Evolutionary conservation across 2,888 invertebrate genomes (phyloP), one percentile per base, ranked within the genome.

Genomic region (Andrena haemorrhoa): DNA sequence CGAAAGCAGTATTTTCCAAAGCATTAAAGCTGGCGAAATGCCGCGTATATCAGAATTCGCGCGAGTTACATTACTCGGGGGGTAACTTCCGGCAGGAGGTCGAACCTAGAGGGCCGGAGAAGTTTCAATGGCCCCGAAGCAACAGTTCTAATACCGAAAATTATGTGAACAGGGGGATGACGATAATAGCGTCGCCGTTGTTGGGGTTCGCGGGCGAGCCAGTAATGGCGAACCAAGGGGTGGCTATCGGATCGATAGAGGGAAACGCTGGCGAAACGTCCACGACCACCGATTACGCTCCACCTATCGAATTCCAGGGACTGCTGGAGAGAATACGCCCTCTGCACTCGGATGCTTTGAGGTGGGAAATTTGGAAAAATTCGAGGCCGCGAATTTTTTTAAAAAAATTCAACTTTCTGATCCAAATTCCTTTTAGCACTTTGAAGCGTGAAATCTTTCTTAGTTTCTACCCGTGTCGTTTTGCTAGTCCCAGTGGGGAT

Each of bases 211-310:
- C 33, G 75, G 60, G 31, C 73, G 60, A 61, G 63, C 61, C 77
- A 83, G 86, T 88, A 89, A 92, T 90, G 92, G 91, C 91, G 91
- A 90, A 89, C 88, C 86, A 12, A 85, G 89, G 77, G 90, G 88
- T 89, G 89, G 88, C 89, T 56, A 88, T 82, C 89, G 91, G 93
- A 91, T 93, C 93, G 92, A 93, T 93, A 93, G 87, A 88, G 85
- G 86, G 84, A 88, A 82, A 86, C 83, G 73, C 85, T 82, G 79
- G 83, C 41, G 79, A 80, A 82, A 84, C 83, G 80, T 82, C 77
- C 79, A 82, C 77, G 71, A 66, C 82, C 79, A 75, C 70, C 76
- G 16, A 72, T 81, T 80, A 83, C 60, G 31, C 79, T 79, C 83
- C 82, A 77, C 80, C 79, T 82, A 78, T 74, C 81, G 70, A 74